Percentiles rank a stretch among this genome's conserved stretches.
These are phyloP conservation scores for Lasioglossum figueresi DNA, from an alignment of 2,888 invertebrate genomes.

Conservation along the genomic window DNA sequence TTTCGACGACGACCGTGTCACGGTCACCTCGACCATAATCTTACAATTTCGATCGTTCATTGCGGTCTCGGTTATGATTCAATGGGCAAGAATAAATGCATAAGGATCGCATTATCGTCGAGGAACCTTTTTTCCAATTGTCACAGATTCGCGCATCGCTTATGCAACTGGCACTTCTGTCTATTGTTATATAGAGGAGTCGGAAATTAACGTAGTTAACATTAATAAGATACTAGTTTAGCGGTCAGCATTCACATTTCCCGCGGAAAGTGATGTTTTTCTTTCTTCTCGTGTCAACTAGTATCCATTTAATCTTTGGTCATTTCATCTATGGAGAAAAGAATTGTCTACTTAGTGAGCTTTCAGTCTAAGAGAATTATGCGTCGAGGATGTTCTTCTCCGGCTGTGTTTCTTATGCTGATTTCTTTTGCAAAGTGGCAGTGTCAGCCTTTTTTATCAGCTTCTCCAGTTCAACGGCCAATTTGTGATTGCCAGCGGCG, in stretches of 20 bases:
- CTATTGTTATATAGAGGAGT: not conserved
- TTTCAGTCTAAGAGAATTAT: not conserved
- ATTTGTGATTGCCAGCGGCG: constrained; percentile 84
- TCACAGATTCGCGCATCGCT: not conserved
- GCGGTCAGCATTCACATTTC: not conserved
- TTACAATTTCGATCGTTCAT: not conserved
- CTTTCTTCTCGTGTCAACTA: not conserved
- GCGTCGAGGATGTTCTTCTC: not conserved
- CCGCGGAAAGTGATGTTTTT: not conserved
- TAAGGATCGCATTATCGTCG: not conserved
- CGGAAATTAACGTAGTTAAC: constrained; percentile 18
- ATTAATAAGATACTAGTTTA: constrained; percentile 11
- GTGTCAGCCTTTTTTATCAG: constrained; percentile 85
- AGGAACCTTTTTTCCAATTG: not conserved
- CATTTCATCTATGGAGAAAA: not conserved
- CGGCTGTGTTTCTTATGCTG: not conserved
- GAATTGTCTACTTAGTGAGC: not conserved
- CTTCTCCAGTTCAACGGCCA: constrained; percentile 84
- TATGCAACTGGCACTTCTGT: not conserved
- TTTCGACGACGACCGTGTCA: not conserved
- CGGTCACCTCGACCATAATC: not conserved
- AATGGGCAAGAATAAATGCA: not conserved
- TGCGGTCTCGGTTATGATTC: not conserved
- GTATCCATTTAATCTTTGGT: not conserved
- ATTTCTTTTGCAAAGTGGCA: constrained; percentile 72